Evolutionary conservation across 2,888 invertebrate genomes (phyloP).

Genomic region (Acanthococcus lagerstroemiae): DNA sequence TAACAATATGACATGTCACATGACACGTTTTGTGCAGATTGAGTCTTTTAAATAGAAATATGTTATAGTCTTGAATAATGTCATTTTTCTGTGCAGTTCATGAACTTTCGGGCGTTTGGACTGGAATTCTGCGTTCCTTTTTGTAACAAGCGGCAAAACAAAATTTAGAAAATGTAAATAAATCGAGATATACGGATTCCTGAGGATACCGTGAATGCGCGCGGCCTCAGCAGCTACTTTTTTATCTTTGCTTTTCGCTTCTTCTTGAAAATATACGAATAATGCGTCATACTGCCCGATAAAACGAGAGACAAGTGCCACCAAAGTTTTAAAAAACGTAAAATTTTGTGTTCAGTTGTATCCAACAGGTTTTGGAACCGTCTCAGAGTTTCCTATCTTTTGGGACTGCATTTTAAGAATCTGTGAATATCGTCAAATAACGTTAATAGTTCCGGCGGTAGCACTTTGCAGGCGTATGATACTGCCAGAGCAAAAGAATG

Average conservation of each 20-base stretch:
- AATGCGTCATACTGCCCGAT: constrained; percentile 35
- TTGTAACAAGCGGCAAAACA: constrained; percentile 32
- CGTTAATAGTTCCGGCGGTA: background rate
- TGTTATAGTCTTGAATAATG: constrained; percentile 4
- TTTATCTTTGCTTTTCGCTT: constrained; percentile 30
- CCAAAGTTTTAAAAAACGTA: constrained; percentile 32
- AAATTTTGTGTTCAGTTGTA: constrained; percentile 33
- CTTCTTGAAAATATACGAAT: constrained; percentile 27
- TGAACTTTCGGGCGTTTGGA: constrained; percentile 25
- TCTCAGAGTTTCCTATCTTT: constrained; percentile 37
- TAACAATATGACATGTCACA: no score
- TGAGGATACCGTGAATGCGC: constrained; percentile 30
- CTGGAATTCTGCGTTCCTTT: constrained; percentile 23
- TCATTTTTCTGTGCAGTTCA: constrained; percentile 9
- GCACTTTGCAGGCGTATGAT: constrained; percentile 23
- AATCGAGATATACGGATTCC: constrained; percentile 31
- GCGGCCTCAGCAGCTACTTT: constrained; percentile 31
- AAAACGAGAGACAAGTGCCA: constrained; percentile 29
- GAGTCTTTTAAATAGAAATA: background rate
- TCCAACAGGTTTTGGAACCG: constrained; percentile 38
- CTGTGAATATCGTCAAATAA: background rate
- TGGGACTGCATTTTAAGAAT: constrained; percentile 38
- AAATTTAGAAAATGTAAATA: constrained; percentile 33
- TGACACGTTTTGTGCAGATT: no score
- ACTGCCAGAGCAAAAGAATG: constrained; percentile 33